Conservation (phyloP, 2,113 vertebrate species). For the Felis chaus region DNA sequence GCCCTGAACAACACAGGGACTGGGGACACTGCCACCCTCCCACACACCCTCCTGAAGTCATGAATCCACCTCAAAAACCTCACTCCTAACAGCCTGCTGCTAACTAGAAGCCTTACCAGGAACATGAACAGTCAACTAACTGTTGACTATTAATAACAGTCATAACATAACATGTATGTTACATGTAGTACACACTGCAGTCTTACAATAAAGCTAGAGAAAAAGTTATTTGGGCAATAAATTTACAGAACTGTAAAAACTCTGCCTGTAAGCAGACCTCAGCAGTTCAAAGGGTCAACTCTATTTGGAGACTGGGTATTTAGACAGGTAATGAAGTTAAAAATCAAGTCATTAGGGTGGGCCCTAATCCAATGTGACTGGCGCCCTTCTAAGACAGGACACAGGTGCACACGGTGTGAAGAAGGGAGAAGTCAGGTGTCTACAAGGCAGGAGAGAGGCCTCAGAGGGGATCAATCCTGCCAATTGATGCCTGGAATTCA, state of each 20-base stretch:
- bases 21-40: not conserved
- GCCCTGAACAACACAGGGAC: not conserved
- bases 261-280: not conserved
- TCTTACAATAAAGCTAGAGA: not conserved
- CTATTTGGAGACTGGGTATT: not conserved
- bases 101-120: not conserved
- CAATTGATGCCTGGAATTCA: accelerated
- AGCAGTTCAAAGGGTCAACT: not conserved
- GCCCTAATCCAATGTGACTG: not conserved
- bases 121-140: accelerated
- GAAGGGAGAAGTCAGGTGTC: not conserved
- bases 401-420: not conserved
- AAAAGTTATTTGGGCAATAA: not conserved
- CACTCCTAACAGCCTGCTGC: not conserved
- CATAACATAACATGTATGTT: not conserved
- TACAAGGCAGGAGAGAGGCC: not conserved
- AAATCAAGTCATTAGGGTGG: not conserved
- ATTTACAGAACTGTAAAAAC: not conserved
- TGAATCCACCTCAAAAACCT: not conserved
- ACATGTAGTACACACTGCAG: not conserved
- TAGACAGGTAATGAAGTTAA: not conserved
- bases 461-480: not conserved
- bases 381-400: not conserved
- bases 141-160: too few species aligned
- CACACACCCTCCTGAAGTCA: accelerated